These are phyloP conservation scores for Agrypnus murinus DNA, from an alignment of 2,888 invertebrate genomes.

Conservation along the genomic window DNA sequence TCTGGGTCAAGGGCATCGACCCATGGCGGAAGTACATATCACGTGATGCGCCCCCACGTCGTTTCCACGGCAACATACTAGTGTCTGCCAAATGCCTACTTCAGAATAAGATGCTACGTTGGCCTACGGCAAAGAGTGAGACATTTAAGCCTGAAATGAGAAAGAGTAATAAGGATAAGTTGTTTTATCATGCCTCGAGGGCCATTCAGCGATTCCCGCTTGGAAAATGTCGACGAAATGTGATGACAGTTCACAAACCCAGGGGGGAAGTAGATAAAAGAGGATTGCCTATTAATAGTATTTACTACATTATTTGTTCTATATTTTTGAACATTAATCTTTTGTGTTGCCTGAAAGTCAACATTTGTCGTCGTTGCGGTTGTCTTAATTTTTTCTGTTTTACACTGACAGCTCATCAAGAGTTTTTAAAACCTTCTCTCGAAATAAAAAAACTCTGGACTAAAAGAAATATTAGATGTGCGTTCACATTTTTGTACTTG, in stretches of 20 bases:
- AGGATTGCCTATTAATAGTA: conserved; percentile 50
- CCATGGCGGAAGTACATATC: conserved; percentile 53
- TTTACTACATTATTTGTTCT: conserved; percentile 40
- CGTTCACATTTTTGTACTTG: neutral
- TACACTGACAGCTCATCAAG: conserved; percentile 21
- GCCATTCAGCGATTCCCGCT: conserved; percentile 53
- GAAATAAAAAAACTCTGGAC: conserved; percentile 12
- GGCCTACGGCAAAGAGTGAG: conserved; percentile 49
- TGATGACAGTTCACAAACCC: conserved; percentile 52
- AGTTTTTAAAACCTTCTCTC: conserved; percentile 13
- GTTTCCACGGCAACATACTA: conserved; percentile 55
- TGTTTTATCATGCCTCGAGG: conserved; percentile 53
- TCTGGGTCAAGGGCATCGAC: conserved; percentile 57
- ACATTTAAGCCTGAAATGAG: conserved; percentile 48
- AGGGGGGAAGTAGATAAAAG: conserved; percentile 47
- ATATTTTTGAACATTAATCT: conserved; percentile 36
- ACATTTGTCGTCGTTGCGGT: conserved; percentile 22
- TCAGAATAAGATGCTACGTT: conserved; percentile 50
- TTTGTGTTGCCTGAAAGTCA: conserved; percentile 6
- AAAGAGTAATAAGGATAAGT: conserved; percentile 54
- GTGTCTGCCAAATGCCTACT: conserved; percentile 52
- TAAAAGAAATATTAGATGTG: conserved; percentile 2
- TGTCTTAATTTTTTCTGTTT: conserved; percentile 1
- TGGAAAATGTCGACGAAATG: conserved; percentile 51
- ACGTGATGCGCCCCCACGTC: conserved; percentile 48